A percentile compares a stretch with the other conserved stretches of the same genome.
These are phyloP conservation scores for Zaprionus kolodkinae DNA, from an alignment of 1,140 invertebrate genomes.

Conservation along the genomic window DNA sequence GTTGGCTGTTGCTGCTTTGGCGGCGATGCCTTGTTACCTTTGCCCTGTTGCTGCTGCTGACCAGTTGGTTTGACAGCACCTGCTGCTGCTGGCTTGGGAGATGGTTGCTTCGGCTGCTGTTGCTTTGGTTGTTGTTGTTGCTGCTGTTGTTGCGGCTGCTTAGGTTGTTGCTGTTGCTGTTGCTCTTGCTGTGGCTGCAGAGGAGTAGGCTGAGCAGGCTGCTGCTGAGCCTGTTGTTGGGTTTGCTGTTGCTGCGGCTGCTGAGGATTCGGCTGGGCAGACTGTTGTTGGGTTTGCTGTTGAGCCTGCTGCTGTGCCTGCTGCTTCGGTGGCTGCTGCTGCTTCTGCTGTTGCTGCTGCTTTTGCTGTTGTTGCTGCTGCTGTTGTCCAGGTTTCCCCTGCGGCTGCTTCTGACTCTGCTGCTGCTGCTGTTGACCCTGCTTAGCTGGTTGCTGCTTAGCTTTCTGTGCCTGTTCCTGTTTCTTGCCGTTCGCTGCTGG, in stretches of 20 bases:
- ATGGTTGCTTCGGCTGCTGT: slow-evolving; percentile 30
- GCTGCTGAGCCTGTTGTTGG: slow-evolving; percentile 16
- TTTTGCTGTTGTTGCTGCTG: slow-evolving; percentile 28
- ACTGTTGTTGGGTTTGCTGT: slow-evolving; percentile 23
- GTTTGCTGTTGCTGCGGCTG: slow-evolving; percentile 24
- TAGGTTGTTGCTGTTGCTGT: slow-evolving; percentile 9
- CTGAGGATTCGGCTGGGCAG: background rate
- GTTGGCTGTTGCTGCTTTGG: slow-evolving; percentile 50
- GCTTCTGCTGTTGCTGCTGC: slow-evolving; percentile 5
- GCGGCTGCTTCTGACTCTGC: slow-evolving; percentile 8
- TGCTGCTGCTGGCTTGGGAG: slow-evolving; percentile 36
- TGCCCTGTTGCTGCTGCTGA: slow-evolving; percentile 37
- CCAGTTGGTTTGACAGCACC: slow-evolving; percentile 20
- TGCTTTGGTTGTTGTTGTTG: slow-evolving; percentile 19
- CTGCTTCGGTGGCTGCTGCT: slow-evolving; percentile 23
- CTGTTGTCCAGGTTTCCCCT: slow-evolving; percentile 33
- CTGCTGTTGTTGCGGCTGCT: slow-evolving; percentile 21
- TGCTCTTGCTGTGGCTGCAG: slow-evolving; percentile 6
- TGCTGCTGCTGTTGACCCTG: slow-evolving; percentile 4
- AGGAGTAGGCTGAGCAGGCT: slow-evolving; percentile 27
- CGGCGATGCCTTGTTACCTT: slow-evolving; percentile 55
- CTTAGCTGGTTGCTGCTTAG: slow-evolving; percentile 36
- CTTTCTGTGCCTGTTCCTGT: slow-evolving; percentile 45
- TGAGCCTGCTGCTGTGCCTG: slow-evolving; percentile 12
- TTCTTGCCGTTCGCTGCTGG: slow-evolving; percentile 40